Conservation (phyloP, 2,113 vertebrate species). For the Psettodes erumei region DNA sequence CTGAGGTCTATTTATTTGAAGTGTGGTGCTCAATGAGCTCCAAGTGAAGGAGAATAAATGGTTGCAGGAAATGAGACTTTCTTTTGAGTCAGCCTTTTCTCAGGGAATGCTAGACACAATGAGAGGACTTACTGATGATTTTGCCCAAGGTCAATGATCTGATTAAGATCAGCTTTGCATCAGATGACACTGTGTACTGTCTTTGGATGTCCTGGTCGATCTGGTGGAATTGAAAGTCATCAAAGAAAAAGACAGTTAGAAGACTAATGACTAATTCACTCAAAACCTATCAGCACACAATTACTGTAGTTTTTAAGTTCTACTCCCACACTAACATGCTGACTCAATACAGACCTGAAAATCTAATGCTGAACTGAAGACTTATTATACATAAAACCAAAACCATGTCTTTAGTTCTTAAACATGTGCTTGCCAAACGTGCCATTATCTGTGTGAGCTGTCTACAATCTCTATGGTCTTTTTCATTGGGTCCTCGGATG, state of each 20-base stretch:
- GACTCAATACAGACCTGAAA: too few relatives aligned
- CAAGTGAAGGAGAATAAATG: background rate
- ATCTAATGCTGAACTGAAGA: too few relatives aligned
- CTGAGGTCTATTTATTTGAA: background rate
- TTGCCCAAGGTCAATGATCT: conserved; percentile 90
- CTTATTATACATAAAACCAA: too few relatives aligned
- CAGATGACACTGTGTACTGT: conserved; percentile 88
- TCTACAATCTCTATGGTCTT: too few relatives aligned
- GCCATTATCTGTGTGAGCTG: too few relatives aligned
- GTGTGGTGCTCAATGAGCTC: background rate
- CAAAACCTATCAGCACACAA: too few relatives aligned
- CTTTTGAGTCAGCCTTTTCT: background rate
- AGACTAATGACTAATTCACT: too few relatives aligned
- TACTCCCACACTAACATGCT: too few relatives aligned
- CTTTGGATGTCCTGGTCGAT: conserved; percentile 90
- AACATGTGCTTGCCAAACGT: too few relatives aligned
- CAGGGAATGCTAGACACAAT: background rate
- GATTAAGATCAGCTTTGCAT: conserved; percentile 84
- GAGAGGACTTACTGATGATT: conserved; percentile 84
- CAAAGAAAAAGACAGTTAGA: conserved; percentile 75
- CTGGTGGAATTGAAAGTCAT: conserved; percentile 83
- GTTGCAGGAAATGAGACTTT: background rate
- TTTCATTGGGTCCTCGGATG: too few relatives aligned
- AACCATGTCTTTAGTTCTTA: too few relatives aligned
- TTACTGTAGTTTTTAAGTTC: too few relatives aligned